These are phyloP conservation scores for Corydoras sp. DNA, from an alignment of 2,113 vertebrate species.

Conservation along the genomic window DNA sequence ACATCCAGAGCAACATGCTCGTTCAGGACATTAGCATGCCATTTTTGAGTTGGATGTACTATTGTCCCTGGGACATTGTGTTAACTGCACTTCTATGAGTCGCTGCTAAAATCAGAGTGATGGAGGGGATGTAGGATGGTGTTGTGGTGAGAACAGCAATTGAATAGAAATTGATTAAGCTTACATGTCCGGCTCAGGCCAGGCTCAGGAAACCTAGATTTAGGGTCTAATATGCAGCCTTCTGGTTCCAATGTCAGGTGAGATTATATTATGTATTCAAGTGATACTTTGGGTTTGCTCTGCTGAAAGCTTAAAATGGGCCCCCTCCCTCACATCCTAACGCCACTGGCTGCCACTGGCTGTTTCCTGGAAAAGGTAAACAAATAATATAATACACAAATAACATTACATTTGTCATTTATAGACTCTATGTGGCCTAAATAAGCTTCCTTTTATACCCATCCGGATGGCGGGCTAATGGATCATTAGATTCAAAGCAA, in stretches of 20 bases:
- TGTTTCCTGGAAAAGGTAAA: too few species aligned
- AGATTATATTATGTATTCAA: conserved; percentile 52
- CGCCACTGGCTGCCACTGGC: conserved; percentile 33
- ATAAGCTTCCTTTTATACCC: conserved; percentile 47
- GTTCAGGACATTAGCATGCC: conserved; percentile 39
- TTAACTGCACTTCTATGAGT: conserved; percentile 38
- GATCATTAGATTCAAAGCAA: conserved; percentile 43
- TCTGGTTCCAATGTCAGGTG: conserved; percentile 47
- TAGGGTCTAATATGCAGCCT: conserved; percentile 35
- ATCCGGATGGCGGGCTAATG: conserved; percentile 40
- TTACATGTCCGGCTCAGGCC: conserved; percentile 27
- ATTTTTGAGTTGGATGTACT: conserved; percentile 30
- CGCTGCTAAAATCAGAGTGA: conserved; percentile 37
- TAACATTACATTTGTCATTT: conserved; percentile 51
- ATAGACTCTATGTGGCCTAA: conserved; percentile 38
- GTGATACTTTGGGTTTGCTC: conserved; percentile 49
- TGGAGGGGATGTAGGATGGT: conserved; percentile 33
- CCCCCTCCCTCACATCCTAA: conserved; percentile 7
- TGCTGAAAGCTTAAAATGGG: conserved; percentile 46
- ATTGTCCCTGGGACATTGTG: conserved; percentile 40
- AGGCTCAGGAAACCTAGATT: conserved; percentile 40
- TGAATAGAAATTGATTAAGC: conserved; percentile 51
- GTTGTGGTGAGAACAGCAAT: conserved; percentile 43
- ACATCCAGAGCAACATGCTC: conserved; percentile 16
- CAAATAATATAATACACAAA: not conserved